Evolutionary conservation across 2,797 vertebrate genomes (phyloP).

Genomic region (Hippoglossus hippoglossus): DNA sequence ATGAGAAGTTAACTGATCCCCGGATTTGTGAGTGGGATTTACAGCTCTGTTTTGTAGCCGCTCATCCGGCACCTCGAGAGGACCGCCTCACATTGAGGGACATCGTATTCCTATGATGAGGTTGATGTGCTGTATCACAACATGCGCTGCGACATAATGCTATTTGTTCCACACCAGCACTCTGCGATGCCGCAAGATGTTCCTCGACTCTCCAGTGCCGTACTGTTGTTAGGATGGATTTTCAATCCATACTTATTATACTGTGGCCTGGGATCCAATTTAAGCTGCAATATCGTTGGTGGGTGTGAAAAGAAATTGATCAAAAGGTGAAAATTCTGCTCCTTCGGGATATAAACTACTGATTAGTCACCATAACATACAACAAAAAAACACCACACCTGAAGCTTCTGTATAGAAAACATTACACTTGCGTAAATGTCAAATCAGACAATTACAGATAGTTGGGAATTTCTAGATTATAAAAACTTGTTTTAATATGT

Average conservation of each 20-base stretch:
- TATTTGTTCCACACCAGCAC: slow-evolving; percentile 79
- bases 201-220: slow-evolving; percentile 58
- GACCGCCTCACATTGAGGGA: slow-evolving; percentile 55
- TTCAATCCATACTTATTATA: slow-evolving; percentile 79
- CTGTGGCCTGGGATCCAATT: slow-evolving; percentile 70
- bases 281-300: slow-evolving; percentile 60
- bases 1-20: slow-evolving; percentile 76
- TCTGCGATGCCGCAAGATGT: slow-evolving; percentile 70
- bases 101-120: slow-evolving; percentile 73
- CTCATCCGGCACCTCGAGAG: slow-evolving; percentile 57
- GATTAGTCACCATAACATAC: slow-evolving; percentile 42
- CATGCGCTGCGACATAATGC: slow-evolving; percentile 75
- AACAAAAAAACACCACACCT: slow-evolving; percentile 25
- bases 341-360: slow-evolving; percentile 57
- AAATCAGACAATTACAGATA: not conserved
- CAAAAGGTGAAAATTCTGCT: slow-evolving; percentile 52
- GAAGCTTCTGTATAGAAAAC: slow-evolving; percentile 12
- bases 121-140: slow-evolving; percentile 78
- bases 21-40: slow-evolving; percentile 74
- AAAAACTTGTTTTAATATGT: not conserved
- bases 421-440: not conserved
- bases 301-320: slow-evolving; percentile 62
- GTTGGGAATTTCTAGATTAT: not conserved
- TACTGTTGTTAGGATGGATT: slow-evolving; percentile 67
- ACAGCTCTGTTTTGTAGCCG: slow-evolving; percentile 64